Conservation (phyloP, 2,113 vertebrate genomes). For the Menidia beryllina region DNA sequence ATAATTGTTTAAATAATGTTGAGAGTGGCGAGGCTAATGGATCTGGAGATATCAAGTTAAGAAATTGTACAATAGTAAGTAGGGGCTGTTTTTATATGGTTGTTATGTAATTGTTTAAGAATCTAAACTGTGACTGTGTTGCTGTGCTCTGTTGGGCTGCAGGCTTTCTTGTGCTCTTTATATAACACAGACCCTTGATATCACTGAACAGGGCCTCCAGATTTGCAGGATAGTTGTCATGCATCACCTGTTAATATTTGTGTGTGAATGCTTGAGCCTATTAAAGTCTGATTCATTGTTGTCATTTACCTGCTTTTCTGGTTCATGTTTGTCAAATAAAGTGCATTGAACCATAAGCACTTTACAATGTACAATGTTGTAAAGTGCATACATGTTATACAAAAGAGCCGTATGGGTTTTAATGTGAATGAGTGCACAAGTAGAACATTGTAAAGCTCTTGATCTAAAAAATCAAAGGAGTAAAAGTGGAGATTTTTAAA, state of each 20-base stretch:
- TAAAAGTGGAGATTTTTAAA: slow-evolving; percentile 11
- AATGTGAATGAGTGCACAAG: not conserved
- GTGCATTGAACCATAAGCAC: no score
- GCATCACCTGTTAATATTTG: not conserved
- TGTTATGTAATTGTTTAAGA: not conserved
- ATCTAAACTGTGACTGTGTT: not conserved
- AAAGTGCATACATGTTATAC: no score
- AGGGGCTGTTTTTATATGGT: not conserved
- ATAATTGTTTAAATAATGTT: not conserved
- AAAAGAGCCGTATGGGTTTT: not conserved
- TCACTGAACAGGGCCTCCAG: not conserved
- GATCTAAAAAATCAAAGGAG: not conserved
- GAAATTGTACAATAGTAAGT: not conserved
- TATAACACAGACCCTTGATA: not conserved
- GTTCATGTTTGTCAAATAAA: no score
- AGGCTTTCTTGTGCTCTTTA: not conserved
- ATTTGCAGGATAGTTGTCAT: not conserved
- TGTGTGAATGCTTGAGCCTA: not conserved
- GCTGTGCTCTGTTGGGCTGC: not conserved
- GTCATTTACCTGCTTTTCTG: not conserved
- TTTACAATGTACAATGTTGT: no score
- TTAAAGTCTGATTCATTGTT: not conserved
- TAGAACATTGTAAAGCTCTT: not conserved
- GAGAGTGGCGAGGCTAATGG: not conserved
- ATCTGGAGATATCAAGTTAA: not conserved